Evolutionary conservation across 2,113 vertebrate genomes (phyloP).

Genomic region (Phalacrocorax aristotelis): DNA sequence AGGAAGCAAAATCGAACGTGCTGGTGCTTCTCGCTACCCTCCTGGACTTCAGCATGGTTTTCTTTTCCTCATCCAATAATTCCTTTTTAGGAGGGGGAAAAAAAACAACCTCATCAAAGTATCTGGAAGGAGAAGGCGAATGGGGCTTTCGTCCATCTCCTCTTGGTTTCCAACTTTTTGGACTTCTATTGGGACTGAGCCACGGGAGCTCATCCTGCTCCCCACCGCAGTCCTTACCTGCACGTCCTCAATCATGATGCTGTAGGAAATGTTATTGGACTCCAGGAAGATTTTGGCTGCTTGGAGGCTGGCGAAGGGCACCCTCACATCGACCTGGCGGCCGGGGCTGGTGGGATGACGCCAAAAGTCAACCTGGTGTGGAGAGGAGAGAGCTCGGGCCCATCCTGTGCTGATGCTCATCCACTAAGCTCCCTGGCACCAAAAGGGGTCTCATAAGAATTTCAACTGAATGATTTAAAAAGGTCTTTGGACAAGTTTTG

Average conservation of each 20-base stretch:
- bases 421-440: background rate
- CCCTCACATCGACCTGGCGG: constrained; percentile 78
- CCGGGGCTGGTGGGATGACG: constrained; percentile 58
- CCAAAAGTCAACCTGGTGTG: constrained; percentile 87
- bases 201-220: background rate
- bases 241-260: constrained; percentile 84
- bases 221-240: constrained; percentile 72
- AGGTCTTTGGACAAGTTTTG: background rate
- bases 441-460: background rate
- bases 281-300: constrained; percentile 79
- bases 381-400: accelerated
- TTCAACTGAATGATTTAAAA: background rate
- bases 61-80: constrained; percentile 81
- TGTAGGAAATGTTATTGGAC: constrained; percentile 72
- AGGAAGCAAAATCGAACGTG: constrained; percentile 78
- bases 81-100: constrained; percentile 44
- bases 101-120: background rate
- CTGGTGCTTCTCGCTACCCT: constrained; percentile 65
- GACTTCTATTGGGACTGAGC: accelerated
- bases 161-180: background rate
- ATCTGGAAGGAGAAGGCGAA: background rate
- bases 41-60: constrained; percentile 70
- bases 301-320: constrained; percentile 77
- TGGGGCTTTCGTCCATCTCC: background rate
- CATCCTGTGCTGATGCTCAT: background rate